A percentile compares a stretch with the other conserved stretches of the same genome.
phyloP scores from a whole-genome alignment of 37 sponge, comb jelly and placozoan species.

The Aplysina aerophoba region DNA sequence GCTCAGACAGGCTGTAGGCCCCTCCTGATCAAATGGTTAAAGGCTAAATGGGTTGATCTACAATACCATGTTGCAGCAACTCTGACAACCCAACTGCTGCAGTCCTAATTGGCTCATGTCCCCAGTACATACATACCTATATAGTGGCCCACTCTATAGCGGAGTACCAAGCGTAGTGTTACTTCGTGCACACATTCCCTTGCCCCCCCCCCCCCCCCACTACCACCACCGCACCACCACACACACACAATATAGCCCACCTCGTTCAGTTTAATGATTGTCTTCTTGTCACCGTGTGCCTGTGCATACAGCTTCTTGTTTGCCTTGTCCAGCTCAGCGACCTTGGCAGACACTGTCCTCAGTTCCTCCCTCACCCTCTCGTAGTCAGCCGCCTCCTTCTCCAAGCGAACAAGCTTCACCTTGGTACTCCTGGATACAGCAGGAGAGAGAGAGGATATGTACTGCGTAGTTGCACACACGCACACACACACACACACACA shows the following conservation, averaged over 20 bases:
- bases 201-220: no score
- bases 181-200: constrained; percentile 61
- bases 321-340: constrained; percentile 82
- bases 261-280: constrained; percentile 82
- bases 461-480: not conserved
- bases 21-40: no score
- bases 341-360: constrained; percentile 75
- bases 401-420: constrained; percentile 77
- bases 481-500: constrained; percentile 6
- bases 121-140: no score
- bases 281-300: constrained; percentile 77
- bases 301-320: constrained; percentile 79
- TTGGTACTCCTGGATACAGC: constrained; percentile 46
- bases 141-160: no score
- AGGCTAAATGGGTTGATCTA: no score
- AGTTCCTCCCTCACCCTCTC: constrained; percentile 75
- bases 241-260: no score
- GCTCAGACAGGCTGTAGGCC: no score
- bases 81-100: no score
- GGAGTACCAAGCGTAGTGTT: no score
- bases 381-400: constrained; percentile 80
- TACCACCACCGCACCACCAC: constrained; percentile 69
- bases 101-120: constrained; percentile 45
- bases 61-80: no score
- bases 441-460: not conserved